A percentile compares a stretch with the other conserved stretches of the same genome.
These are phyloP conservation scores for Scaptomyza graminum DNA, from an alignment of 1,140 invertebrate species.

Conservation along the genomic window DNA sequence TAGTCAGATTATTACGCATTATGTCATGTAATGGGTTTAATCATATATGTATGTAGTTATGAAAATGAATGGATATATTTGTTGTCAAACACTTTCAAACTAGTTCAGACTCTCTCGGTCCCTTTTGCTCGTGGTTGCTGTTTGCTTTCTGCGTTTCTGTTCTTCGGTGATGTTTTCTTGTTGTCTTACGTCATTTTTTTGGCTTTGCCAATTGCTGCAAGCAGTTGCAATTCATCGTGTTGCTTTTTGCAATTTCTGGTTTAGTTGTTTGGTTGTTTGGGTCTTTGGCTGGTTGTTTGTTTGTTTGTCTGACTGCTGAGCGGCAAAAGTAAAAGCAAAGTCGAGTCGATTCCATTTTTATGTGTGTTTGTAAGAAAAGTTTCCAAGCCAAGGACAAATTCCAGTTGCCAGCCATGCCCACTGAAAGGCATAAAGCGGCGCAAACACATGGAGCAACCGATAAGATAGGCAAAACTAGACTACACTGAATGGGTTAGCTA, in stretches of 20 bases:
- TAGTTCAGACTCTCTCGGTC: too few species aligned
- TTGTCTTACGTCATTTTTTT: constrained; percentile 32
- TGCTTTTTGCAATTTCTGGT: constrained; percentile 40
- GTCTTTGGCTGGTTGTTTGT: constrained; percentile 11
- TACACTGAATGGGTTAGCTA: too few species aligned
- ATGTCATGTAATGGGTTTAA: too few species aligned
- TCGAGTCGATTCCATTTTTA: constrained; percentile 48
- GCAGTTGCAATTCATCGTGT: constrained; percentile 45
- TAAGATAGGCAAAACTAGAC: constrained; percentile 25
- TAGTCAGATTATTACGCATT: too few species aligned
- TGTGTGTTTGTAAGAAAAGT: constrained; percentile 45
- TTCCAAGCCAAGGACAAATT: constrained; percentile 47
- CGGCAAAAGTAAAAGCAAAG: constrained; percentile 53
- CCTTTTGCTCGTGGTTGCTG: too few species aligned
- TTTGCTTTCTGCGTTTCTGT: not conserved
- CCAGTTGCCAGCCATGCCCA: not conserved
- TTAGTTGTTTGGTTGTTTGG: constrained; percentile 16
- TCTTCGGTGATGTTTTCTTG: constrained; percentile 22
- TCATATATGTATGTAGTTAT: too few species aligned
- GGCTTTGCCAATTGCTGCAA: constrained; percentile 25
- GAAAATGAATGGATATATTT: constrained; percentile 16
- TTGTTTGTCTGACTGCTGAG: constrained; percentile 33
- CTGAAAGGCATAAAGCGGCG: constrained; percentile 22
- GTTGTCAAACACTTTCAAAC: not conserved
- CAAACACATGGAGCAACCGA: constrained; percentile 31